A percentile compares a stretch with the other conserved stretches of the same genome.
Evolutionary conservation across 2,113 vertebrate species (phyloP).

Genomic region (Azemiops feae): DNA sequence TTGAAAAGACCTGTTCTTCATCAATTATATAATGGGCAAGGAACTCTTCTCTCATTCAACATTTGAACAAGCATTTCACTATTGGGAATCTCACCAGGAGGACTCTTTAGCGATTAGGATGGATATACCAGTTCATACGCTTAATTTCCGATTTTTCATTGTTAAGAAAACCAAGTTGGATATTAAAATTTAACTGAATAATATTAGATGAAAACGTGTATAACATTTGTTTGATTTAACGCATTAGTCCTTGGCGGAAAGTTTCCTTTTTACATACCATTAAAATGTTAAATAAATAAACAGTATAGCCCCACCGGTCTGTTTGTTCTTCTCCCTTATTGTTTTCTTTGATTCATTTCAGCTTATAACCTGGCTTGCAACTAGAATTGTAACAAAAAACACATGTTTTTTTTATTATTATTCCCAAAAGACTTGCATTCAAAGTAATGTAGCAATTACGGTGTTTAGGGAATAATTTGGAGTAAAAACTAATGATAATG

Average conservation of each 20-base stretch:
- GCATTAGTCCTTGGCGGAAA: not conserved
- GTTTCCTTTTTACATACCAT: not conserved
- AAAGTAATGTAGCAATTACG: not conserved
- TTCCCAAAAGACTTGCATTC: not conserved
- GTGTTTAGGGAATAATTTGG: not conserved
- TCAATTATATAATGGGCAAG: not conserved
- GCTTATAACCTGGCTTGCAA: slow-evolving; percentile 1
- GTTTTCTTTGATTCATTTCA: slow-evolving; percentile 18
- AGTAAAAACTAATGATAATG: slow-evolving; percentile 7
- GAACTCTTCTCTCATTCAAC: not conserved
- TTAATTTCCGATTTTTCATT: not conserved
- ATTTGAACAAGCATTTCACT: not conserved
- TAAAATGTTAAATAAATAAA: not conserved
- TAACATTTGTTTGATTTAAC: not conserved
- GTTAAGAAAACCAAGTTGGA: not conserved
- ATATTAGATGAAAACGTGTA: not conserved
- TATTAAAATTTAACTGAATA: not conserved
- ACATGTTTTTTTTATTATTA: not conserved
- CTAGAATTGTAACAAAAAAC: not conserved
- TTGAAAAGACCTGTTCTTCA: not conserved
- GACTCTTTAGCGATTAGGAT: not conserved
- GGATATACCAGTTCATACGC: not conserved
- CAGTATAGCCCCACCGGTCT: not conserved
- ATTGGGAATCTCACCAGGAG: not conserved
- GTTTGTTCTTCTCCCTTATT: not conserved